Percentiles rank a stretch among this genome's conserved stretches.
These are phyloP conservation scores for Oreochromis niloticus DNA, from an alignment of 2,113 vertebrate genomes.

Conservation along the genomic window DNA sequence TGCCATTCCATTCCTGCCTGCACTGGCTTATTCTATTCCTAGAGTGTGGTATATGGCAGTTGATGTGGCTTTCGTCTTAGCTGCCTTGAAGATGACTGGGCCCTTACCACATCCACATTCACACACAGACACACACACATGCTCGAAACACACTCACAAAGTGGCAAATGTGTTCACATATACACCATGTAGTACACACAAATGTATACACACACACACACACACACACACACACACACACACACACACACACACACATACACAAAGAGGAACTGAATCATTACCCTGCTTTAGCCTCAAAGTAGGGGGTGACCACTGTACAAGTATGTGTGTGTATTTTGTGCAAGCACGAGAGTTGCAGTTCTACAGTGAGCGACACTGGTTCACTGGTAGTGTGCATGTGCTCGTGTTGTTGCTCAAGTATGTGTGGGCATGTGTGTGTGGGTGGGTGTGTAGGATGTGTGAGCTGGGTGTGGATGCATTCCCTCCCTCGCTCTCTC, in stretches of 20 bases:
- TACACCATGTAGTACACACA: not conserved
- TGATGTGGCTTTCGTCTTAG: slow-evolving; percentile 98
- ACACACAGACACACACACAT: slow-evolving; percentile 20
- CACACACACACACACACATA: not conserved
- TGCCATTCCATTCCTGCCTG: slow-evolving; percentile 65
- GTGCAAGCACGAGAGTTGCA: slow-evolving; percentile 24
- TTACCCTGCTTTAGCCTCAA: slow-evolving; percentile 68
- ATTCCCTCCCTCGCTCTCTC: slow-evolving; percentile 36
- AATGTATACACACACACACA: not conserved
- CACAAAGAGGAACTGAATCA: slow-evolving; percentile 93
- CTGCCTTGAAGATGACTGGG: slow-evolving; percentile 95
- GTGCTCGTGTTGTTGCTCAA: slow-evolving; percentile 28
- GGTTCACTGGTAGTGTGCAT: slow-evolving; percentile 7
- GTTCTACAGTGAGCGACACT: slow-evolving; percentile 11
- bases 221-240: not conserved
- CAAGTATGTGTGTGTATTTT: slow-evolving; percentile 6
- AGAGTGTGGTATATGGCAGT: slow-evolving; percentile 84
- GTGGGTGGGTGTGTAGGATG: slow-evolving; percentile 54
- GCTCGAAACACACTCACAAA: slow-evolving; percentile 8
- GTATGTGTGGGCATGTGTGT: slow-evolving; percentile 43
- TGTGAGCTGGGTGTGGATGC: slow-evolving; percentile 60
- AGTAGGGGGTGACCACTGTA: slow-evolving; percentile 41
- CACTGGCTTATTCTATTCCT: slow-evolving; percentile 68
- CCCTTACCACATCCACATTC: slow-evolving; percentile 93
- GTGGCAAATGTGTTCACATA: slow-evolving; percentile 39